These are phyloP conservation scores for Porites australiensis DNA, from an alignment of 64 coral and sea anemone genomes.

Conservation along the genomic window DNA sequence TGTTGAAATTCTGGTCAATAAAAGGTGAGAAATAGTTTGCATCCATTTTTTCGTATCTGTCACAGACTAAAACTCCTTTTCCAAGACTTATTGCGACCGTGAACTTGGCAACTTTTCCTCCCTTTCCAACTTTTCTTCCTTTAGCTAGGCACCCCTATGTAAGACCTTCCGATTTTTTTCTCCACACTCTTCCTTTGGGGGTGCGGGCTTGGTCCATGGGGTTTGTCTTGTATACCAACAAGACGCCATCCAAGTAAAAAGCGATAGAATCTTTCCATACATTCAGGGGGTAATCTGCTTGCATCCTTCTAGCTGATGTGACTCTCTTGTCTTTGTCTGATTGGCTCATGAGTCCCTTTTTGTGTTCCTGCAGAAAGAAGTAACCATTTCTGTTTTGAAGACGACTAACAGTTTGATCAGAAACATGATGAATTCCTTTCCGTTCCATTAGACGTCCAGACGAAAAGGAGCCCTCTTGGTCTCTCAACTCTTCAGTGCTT, in stretches of 20 bases:
- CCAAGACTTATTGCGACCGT: constrained; percentile 52
- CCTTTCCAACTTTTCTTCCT: constrained; percentile 61
- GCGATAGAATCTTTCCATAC: too few species aligned
- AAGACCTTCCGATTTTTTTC: too few species aligned
- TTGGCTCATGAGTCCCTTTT: too few species aligned
- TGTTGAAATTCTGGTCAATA: constrained; percentile 51
- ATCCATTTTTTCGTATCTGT: constrained; percentile 33
- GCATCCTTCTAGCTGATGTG: too few species aligned
- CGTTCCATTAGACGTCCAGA: too few species aligned
- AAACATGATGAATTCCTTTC: too few species aligned
- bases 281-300: too few species aligned
- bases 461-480: too few species aligned
- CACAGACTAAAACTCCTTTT: constrained; percentile 51
- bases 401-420: too few species aligned
- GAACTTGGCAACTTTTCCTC: constrained; percentile 73
- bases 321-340: too few species aligned
- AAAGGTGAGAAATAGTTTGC: background rate
- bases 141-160: constrained; percentile 43
- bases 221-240: background rate
- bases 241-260: constrained; percentile 41
- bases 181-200: background rate
- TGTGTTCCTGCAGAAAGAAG: too few species aligned
- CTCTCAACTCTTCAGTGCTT: too few species aligned
- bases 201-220: constrained; percentile 28
- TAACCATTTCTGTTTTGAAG: background rate